phyloP scores from a whole-genome alignment of 2,113 vertebrate species.

The Pelobates fuscus region DNA sequence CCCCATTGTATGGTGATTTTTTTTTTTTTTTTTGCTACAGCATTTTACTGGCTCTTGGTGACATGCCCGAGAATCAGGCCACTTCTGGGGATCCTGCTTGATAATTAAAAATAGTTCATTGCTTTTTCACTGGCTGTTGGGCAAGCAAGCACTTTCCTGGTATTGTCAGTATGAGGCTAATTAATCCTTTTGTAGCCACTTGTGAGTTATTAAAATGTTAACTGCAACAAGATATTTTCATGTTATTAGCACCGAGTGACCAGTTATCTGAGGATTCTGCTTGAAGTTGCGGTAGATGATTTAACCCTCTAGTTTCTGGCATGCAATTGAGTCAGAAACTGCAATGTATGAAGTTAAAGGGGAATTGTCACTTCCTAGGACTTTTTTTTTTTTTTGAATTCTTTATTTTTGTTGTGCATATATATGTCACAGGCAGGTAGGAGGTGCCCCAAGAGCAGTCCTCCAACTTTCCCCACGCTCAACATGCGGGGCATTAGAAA shows the following conservation, averaged over 20 bases:
- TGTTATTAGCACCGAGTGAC: constrained; percentile 9
- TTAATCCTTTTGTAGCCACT: constrained; percentile 7
- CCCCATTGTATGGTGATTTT: no score
- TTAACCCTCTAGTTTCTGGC: background rate
- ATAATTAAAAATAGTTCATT: background rate
- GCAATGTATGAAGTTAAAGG: no score
- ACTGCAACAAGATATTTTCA: constrained; percentile 10
- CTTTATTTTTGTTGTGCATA: no score
- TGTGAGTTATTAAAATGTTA: constrained; percentile 36
- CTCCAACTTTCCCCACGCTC: no score
- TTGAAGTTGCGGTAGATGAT: background rate
- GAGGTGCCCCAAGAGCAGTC: no score
- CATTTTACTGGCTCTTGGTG: background rate
- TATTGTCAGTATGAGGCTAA: constrained; percentile 9
- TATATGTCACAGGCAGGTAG: no score
- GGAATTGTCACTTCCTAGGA: no score
- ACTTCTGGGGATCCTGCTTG: background rate
- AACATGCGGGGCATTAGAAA: no score
- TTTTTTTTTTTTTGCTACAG: no score
- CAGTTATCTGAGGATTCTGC: constrained; percentile 9
- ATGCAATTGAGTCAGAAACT: background rate
- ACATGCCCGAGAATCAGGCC: background rate
- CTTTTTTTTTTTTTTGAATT: no score
- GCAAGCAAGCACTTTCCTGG: background rate
- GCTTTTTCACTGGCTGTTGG: background rate